Percentiles rank a stretch among this genome's conserved stretches.
Conservation (phyloP, 2,113 vertebrate genomes). For the Seriola quinqueradiata region DNA sequence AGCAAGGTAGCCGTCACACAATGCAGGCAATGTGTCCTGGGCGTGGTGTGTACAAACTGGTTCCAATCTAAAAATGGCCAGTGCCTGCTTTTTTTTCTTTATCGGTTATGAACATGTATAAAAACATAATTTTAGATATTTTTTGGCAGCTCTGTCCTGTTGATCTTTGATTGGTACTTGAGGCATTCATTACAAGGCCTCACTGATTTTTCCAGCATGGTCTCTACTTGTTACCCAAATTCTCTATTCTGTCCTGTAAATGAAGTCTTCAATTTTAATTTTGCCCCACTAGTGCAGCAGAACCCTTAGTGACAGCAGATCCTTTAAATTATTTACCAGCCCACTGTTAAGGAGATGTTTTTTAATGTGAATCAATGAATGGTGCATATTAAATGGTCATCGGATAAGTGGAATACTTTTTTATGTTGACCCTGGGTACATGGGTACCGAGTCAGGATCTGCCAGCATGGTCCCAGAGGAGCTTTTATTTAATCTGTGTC, state of each 20-base stretch:
- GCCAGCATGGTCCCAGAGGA: slow-evolving; percentile 17
- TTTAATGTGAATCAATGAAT: slow-evolving; percentile 81
- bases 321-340: slow-evolving; percentile 79
- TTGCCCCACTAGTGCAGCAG: slow-evolving; percentile 61
- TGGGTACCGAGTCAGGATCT: slow-evolving; percentile 34
- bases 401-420: slow-evolving; percentile 67
- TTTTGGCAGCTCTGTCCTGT: slow-evolving; percentile 3
- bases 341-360: slow-evolving; percentile 73
- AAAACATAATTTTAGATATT: slow-evolving; percentile 29
- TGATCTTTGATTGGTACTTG: slow-evolving; percentile 41
- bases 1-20: too few species aligned
- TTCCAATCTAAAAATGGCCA: neutral
- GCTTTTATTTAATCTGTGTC: slow-evolving; percentile 63
- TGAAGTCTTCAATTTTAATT: slow-evolving; percentile 77
- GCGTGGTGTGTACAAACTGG: slow-evolving; percentile 26
- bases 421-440: slow-evolving; percentile 50
- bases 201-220: slow-evolving; percentile 4
- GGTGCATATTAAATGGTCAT: slow-evolving; percentile 78
- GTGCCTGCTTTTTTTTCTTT: slow-evolving; percentile 2
- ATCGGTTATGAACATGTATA: slow-evolving; percentile 31
- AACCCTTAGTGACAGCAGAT: slow-evolving; percentile 67
- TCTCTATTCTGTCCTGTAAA: slow-evolving; percentile 58
- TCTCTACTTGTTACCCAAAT: slow-evolving; percentile 47
- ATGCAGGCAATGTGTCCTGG: too few species aligned
- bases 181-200: slow-evolving; percentile 52